These are phyloP conservation scores for Seriola dumerili DNA, from an alignment of 2,113 vertebrate genomes.

Conservation along the genomic window DNA sequence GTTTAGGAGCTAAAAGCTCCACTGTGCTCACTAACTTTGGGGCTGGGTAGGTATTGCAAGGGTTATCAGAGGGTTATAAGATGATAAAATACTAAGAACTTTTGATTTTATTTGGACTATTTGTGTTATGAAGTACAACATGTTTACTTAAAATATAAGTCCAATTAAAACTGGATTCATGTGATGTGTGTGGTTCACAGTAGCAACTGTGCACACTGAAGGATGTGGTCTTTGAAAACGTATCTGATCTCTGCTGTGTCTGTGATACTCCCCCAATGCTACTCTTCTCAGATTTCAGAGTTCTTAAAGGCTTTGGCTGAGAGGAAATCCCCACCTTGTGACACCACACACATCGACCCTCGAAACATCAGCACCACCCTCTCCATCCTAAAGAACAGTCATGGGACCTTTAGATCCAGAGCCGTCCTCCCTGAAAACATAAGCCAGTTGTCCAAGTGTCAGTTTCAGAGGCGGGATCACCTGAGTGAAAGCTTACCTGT, in stretches of 20 bases:
- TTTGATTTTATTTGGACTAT: not conserved
- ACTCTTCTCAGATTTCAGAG: conserved; percentile 28
- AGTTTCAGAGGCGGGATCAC: conserved; percentile 18
- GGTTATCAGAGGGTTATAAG: too few relatives aligned
- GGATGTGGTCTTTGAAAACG: too few relatives aligned
- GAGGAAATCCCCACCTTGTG: not conserved
- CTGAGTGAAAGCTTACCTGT: not conserved
- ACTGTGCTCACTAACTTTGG: too few relatives aligned
- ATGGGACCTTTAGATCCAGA: conserved; percentile 21
- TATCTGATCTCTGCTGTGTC: not conserved
- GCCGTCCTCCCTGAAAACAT: conserved; percentile 29
- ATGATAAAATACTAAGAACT: too few relatives aligned
- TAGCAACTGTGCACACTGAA: too few relatives aligned
- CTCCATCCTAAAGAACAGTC: not conserved
- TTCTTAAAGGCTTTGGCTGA: conserved; percentile 44
- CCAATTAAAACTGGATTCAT: not conserved
- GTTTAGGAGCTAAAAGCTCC: too few relatives aligned
- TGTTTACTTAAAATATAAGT: not conserved
- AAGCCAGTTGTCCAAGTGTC: not conserved
- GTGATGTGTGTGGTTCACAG: too few relatives aligned
- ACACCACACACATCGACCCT: not conserved
- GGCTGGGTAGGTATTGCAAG: too few relatives aligned
- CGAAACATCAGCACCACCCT: conserved; percentile 17
- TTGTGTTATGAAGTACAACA: not conserved
- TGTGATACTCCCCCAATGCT: not conserved